Base-by-base conservation (phyloP, 2,113 vertebrate species). In the Cyanoderma ruficeps region DNA sequence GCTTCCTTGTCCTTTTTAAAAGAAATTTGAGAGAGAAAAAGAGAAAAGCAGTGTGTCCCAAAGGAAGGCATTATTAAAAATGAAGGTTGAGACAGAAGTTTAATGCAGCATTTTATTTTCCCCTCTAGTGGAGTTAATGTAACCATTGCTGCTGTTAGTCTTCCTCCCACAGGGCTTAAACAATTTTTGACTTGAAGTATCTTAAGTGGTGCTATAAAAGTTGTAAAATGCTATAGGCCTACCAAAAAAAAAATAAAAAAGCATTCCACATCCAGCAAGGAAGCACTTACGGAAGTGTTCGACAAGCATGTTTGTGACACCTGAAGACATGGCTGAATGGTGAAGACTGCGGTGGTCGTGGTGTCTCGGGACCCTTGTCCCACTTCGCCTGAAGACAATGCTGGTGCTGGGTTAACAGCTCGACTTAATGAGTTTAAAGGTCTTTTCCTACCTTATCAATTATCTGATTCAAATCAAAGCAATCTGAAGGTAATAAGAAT, bases 171-270 rank as follows among this genome's bases (percentile, higher is more conserved):
- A 30, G 7, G 42, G 33, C 31, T 59, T 68, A 44, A 24, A 69
- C 8, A 74, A 59, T 63, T 92, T 94, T 94, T 88, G 49, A 64
- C 49, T 94, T 83, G 83, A 49, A 87, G 13, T 89, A 84, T 47
- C 57, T 82, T 64, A 53, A 94, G 60, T n/a, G 61, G 64, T 83
- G 70, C 30, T 53, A 35, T 42, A 30, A 83, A 94, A 74, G 3
- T 41, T 67, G 50, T 76, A 53, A 86, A 55, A 37, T 1, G 3
- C 39, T 85, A 56, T 31, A 83, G n/a, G 44, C 35, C 42, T 78
- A 87, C 25, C 8, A 37, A 55, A 23, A 85, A 13, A 41, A 4
- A 6, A n/a, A 25, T 25, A 17, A 25, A 18, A 18, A 27, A 67
- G 1, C 30, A 89, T 56, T 68, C 16, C 37, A 64, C 72, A 84